A percentile compares a stretch with the other conserved stretches of the same genome.
These are phyloP conservation scores for Buathra laborator DNA, from an alignment of 2,888 invertebrate genomes.

Conservation along the genomic window DNA sequence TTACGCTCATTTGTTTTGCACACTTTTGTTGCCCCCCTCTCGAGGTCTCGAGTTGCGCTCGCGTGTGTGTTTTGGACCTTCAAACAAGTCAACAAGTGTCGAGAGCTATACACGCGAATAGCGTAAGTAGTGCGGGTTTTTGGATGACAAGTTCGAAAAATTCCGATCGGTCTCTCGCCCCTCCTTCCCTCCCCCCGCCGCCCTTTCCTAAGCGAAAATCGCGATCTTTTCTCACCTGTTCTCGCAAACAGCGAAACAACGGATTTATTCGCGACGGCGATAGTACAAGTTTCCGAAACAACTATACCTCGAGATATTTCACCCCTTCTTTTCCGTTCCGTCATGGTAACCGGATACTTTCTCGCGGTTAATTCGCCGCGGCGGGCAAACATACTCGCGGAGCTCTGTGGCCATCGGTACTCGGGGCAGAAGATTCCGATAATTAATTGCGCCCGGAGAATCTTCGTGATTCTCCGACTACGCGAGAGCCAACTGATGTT, in stretches of 20 bases:
- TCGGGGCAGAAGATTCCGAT: slow-evolving; percentile 59
- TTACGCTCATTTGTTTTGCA: slow-evolving; percentile 81
- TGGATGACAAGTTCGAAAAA: slow-evolving; percentile 23
- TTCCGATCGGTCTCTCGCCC: slow-evolving; percentile 31
- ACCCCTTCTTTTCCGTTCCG: slow-evolving; percentile 39
- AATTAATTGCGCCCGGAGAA: slow-evolving; percentile 63
- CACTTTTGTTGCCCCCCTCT: slow-evolving; percentile 73
- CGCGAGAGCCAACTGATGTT: not conserved
- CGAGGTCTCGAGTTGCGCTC: not conserved
- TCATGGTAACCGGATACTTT: slow-evolving; percentile 80
- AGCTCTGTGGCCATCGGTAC: slow-evolving; percentile 60
- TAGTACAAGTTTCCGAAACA: slow-evolving; percentile 61
- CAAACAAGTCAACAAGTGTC: not conserved
- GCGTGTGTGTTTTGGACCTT: not conserved
- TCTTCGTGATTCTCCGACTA: slow-evolving; percentile 36
- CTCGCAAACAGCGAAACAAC: slow-evolving; percentile 71
- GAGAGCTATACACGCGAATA: not conserved
- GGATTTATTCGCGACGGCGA: slow-evolving; percentile 76
- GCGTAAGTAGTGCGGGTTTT: not conserved
- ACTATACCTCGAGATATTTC: slow-evolving; percentile 70
- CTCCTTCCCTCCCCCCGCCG: slow-evolving; percentile 50
- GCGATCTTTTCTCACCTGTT: slow-evolving; percentile 46
- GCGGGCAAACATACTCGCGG: slow-evolving; percentile 41
- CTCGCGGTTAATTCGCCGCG: slow-evolving; percentile 58
- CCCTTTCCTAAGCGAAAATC: slow-evolving; percentile 69